These are phyloP conservation scores for Meteorus cinctellus DNA, from an alignment of 2,888 invertebrate species.

Conservation along the genomic window DNA sequence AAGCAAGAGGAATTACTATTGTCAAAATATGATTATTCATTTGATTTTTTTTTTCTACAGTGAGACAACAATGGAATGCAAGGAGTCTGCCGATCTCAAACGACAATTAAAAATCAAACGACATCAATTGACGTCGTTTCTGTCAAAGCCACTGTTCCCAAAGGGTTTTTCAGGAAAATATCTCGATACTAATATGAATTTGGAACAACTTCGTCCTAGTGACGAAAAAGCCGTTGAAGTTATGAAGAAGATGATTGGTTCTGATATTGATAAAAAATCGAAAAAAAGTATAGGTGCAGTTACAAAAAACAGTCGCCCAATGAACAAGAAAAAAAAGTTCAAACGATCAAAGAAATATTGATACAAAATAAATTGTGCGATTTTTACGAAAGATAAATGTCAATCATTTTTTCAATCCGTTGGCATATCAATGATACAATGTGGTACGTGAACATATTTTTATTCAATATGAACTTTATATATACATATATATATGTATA, in stretches of 20 bases:
- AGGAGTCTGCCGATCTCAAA: constrained; percentile 73
- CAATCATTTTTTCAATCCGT: neutral
- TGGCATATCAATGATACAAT: neutral
- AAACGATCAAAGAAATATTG: constrained; percentile 35
- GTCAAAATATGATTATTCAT: constrained; percentile 20
- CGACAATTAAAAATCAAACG: constrained; percentile 75
- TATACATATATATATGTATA: constrained; percentile 4
- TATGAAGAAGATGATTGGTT: constrained; percentile 73
- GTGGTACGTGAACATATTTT: constrained; percentile 1
- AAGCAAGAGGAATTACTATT: constrained; percentile 4
- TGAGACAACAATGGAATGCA: constrained; percentile 61
- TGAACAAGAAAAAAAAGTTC: constrained; percentile 40
- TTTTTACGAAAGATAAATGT: constrained; percentile 14
- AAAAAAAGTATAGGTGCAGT: constrained; percentile 36
- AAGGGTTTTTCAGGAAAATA: constrained; percentile 81
- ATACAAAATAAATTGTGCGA: neutral
- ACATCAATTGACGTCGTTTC: constrained; percentile 75
- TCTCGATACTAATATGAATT: constrained; percentile 70
- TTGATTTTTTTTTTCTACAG: constrained; percentile 50
- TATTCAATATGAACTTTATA: constrained; percentile 9
- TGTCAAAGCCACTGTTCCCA: constrained; percentile 80
- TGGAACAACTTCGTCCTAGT: constrained; percentile 60
- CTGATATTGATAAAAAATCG: constrained; percentile 38
- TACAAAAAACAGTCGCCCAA: constrained; percentile 44
- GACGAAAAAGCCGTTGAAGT: constrained; percentile 75